Conservation (phyloP, 2,797 vertebrate genomes). For the Neoniphon sammara region DNA sequence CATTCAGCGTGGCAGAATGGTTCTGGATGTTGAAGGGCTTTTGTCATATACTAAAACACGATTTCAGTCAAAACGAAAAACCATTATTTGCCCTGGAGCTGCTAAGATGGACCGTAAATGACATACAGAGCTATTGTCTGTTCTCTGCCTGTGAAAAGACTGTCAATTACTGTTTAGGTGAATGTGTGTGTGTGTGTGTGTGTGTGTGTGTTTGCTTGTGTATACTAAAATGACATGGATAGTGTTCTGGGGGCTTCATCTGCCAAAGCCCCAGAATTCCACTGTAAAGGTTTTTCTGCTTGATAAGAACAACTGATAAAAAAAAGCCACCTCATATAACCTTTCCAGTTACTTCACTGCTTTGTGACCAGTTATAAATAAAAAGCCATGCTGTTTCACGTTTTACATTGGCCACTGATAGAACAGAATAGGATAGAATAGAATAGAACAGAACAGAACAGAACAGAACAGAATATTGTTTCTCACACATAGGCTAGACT, state of each 20-base stretch:
- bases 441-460: too few species aligned
- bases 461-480: too few species aligned
- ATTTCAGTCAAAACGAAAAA: constrained; percentile 18
- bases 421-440: too few species aligned
- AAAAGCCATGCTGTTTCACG: constrained; percentile 2
- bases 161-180: constrained; percentile 21
- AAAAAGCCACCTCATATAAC: not conserved
- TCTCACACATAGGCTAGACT: too few species aligned
- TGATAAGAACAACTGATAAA: not conserved
- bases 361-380: not conserved
- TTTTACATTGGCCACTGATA: not conserved
- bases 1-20: constrained; percentile 31
- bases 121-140: not conserved
- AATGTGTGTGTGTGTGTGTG: constrained; percentile 1
- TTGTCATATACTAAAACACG: constrained; percentile 33
- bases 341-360: not conserved
- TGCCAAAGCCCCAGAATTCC: constrained; percentile 5
- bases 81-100: constrained; percentile 22
- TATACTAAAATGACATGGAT: constrained; percentile 7
- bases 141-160: constrained; percentile 4
- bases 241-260: constrained; percentile 7
- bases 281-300: not conserved
- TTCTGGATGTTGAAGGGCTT: constrained; percentile 34
- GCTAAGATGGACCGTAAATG: constrained; percentile 22
- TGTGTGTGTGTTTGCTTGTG: not conserved